These are phyloP conservation scores for Chaunax sp. DNA, from an alignment of 2,797 vertebrate species.

Conservation along the genomic window DNA sequence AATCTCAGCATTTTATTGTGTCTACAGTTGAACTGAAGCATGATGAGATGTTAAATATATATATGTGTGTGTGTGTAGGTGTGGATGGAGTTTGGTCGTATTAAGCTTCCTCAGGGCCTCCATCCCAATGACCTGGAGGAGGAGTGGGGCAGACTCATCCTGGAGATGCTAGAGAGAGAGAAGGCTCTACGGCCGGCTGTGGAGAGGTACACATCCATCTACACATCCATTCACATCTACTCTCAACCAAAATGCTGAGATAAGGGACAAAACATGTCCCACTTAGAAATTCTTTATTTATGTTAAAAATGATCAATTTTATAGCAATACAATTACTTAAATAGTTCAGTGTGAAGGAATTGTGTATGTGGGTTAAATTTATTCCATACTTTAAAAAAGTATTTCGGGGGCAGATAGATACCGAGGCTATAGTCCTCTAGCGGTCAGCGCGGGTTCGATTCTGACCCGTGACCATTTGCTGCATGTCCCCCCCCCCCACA, in stretches of 20 bases:
- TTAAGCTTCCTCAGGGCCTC: slow-evolving; percentile 94
- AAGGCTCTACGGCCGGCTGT: slow-evolving; percentile 94
- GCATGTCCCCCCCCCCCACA: too few species aligned
- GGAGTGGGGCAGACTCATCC: slow-evolving; percentile 97
- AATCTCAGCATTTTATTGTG: neutral
- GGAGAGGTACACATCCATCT: slow-evolving; percentile 85
- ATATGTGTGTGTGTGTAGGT: slow-evolving; percentile 77
- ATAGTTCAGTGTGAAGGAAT: too few species aligned
- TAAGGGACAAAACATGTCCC: too few species aligned
- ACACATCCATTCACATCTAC: neutral
- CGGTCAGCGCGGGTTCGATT: too few species aligned
- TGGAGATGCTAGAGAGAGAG: slow-evolving; percentile 97
- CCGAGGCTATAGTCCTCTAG: too few species aligned
- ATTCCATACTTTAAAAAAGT: too few species aligned
- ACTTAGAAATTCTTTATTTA: too few species aligned
- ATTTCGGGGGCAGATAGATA: too few species aligned
- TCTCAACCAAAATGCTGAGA: neutral
- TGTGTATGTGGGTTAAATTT: too few species aligned
- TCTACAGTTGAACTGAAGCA: neutral
- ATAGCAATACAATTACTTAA: too few species aligned
- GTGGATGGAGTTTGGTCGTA: slow-evolving; percentile 97
- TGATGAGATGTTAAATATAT: neutral
- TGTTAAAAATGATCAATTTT: too few species aligned
- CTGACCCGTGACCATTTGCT: too few species aligned
- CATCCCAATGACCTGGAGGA: slow-evolving; percentile 97